Conservation (phyloP, 92 coral and sea anemone species). For the Isaurus tuberculatus region DNA sequence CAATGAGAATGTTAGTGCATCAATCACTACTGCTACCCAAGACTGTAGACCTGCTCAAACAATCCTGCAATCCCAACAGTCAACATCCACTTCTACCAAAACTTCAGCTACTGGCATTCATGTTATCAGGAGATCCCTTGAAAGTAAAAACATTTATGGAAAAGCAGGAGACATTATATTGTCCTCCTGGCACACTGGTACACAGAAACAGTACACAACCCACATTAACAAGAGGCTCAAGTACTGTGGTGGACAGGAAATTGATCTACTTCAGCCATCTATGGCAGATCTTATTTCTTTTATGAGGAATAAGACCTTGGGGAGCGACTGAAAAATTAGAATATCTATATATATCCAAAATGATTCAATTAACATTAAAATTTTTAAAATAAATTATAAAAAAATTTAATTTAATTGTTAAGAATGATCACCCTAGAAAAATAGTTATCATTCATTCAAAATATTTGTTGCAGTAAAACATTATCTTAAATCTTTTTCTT, state of each 20-base stretch:
- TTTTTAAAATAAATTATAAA: too few relatives aligned
- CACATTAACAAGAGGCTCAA: constrained; percentile 11
- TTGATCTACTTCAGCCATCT: constrained; percentile 8
- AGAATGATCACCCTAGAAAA: background rate
- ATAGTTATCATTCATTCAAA: background rate
- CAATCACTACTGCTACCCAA: constrained; percentile 36
- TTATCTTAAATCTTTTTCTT: too few relatives aligned
- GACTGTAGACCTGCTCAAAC: background rate
- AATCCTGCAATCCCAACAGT: constrained; percentile 26
- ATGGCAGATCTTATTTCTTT: constrained; percentile 24
- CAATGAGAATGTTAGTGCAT: constrained; percentile 13
- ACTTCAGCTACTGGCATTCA: constrained; percentile 44
- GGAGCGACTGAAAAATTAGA: too few relatives aligned
- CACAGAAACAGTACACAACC: constrained; percentile 24
- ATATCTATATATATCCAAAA: too few relatives aligned
- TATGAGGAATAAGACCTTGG: too few relatives aligned
- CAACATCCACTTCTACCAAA: constrained; percentile 38
- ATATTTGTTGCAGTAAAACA: too few relatives aligned
- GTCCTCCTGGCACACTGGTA: constrained; percentile 43
- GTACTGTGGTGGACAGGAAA: constrained; percentile 24
- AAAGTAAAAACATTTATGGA: constrained; percentile 46
- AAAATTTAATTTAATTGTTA: background rate
- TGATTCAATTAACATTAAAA: too few relatives aligned
- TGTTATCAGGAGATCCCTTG: constrained; percentile 44
- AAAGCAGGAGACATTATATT: constrained; percentile 44